Base-by-base conservation (phyloP, 2,113 vertebrate species). In the Trogon melanurus region DNA sequence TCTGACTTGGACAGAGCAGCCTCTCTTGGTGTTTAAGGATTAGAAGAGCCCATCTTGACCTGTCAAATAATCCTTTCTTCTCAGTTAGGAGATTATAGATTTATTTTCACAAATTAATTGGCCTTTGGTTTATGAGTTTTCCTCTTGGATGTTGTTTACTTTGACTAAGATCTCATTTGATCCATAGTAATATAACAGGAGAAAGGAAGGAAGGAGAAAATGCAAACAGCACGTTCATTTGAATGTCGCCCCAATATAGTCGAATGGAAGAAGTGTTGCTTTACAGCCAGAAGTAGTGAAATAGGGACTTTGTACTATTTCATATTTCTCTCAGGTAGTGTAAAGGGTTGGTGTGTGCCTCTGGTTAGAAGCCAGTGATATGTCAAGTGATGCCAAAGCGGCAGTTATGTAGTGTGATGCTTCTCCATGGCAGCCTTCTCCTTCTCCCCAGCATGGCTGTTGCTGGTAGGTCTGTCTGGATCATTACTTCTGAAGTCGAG, bases 221-320 rank as follows among this genome's bases (percentile, higher is more conserved):
- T 69, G 26, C 57, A 86, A 93, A 32, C 20, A 47, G 44, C 23
- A 13, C 38, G 13, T 79, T 95, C 16, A 25, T 91, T 79, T 94
- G 72, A 92, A 64, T 90, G 50, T 78, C 50, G 86, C 6, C 34
- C 34, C 45, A 17, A 32, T 36, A 9, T 32, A 69, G 29, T 47
- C 27, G 81, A 79, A 48, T 74, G 16, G 65, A 96, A 47, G 32
- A 57, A n/a, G 30, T 34, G 30, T 48, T 85, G 60, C 10, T 75
- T 93, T 84, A 74, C 36, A 82, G 58, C 11, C 25, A 60, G 61
- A 6, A 93, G 85, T 50, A 93, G 83, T 76, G 41, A 91, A 91
- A 79, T 29, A 80, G 48, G 23, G 36, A 16, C 36, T 48, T 76
- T 78, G 11, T 65, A 7, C 70, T 85, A 21, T 27, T 93, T 67